These are phyloP conservation scores for Ecdyonurus torrentis DNA, from an alignment of 2,888 invertebrate species.

Conservation along the genomic window DNA sequence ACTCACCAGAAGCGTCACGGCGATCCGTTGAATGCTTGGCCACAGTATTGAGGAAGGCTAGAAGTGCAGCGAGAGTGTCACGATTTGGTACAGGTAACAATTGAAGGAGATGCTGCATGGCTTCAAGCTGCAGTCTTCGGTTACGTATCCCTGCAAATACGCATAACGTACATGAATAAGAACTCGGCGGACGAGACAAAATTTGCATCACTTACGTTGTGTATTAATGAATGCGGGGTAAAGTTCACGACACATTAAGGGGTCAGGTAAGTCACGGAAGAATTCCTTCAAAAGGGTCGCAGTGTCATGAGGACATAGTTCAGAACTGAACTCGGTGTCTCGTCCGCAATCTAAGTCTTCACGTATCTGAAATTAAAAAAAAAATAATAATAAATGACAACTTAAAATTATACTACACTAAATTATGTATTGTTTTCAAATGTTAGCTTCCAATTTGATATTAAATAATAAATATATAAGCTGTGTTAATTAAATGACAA, in stretches of 20 bases:
- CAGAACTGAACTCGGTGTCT: constrained; percentile 40
- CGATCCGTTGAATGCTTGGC: constrained; percentile 53
- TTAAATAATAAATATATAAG: too few species aligned
- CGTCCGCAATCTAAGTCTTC: constrained; percentile 80
- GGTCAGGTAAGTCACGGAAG: constrained; percentile 82
- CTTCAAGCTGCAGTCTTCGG: constrained; percentile 64
- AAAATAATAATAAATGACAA: neutral
- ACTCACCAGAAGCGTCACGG: constrained; percentile 30
- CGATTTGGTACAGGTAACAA: constrained; percentile 73
- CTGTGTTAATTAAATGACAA: too few species aligned
- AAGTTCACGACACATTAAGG: constrained; percentile 72
- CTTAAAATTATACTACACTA: constrained; percentile 3
- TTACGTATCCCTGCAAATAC: constrained; percentile 55
- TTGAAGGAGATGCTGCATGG: constrained; percentile 66
- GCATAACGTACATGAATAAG: neutral
- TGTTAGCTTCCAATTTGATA: constrained; percentile 1
- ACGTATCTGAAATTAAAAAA: constrained; percentile 44
- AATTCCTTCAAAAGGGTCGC: constrained; percentile 87
- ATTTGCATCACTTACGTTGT: constrained; percentile 65
- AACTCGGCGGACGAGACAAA: neutral
- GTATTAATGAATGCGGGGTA: constrained; percentile 82
- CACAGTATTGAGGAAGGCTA: constrained; percentile 65
- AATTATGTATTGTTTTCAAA: constrained; percentile 2
- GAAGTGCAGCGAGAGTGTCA: constrained; percentile 70
- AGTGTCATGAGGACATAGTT: constrained; percentile 83